Conservation (phyloP, 2,888 invertebrate genomes). For the Drosophila neoperkinsi region DNA sequence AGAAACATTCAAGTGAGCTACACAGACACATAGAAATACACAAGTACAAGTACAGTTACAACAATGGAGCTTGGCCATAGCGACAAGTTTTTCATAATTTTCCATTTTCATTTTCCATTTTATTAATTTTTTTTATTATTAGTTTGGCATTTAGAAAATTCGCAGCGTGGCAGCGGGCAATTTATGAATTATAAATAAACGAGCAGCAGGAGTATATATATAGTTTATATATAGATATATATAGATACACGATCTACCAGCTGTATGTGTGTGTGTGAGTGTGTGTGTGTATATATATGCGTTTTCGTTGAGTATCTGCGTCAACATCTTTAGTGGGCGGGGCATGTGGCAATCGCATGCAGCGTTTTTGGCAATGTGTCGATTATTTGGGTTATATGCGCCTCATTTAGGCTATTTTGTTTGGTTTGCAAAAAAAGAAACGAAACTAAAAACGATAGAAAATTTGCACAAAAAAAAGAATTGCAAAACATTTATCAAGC, state of each 20-base stretch:
- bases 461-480: conserved; percentile 24
- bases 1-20: conserved; percentile 27
- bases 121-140: conserved; percentile 26
- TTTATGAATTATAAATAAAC: conserved; percentile 71
- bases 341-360: conserved; percentile 69
- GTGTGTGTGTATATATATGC: conserved; percentile 10
- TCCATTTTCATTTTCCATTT: conserved; percentile 31
- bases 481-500: conserved; percentile 51
- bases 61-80: conserved; percentile 36
- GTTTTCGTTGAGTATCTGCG: conserved; percentile 50
- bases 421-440: conserved; percentile 26
- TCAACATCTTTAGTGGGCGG: conserved; percentile 62
- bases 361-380: conserved; percentile 57
- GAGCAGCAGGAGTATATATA: conserved; percentile 40
- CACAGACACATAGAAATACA: conserved; percentile 33
- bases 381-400: conserved; percentile 40
- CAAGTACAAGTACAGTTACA: conserved; percentile 32
- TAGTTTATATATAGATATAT: conserved; percentile 20
- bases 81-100: conserved; percentile 41
- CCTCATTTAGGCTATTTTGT: conserved; percentile 66
- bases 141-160: conserved; percentile 50
- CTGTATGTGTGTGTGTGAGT: conserved; percentile 11
- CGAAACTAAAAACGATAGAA: conserved; percentile 15
- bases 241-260: conserved; percentile 43
- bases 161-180: conserved; percentile 25